phyloP scores from a whole-genome alignment of 2,888 invertebrate genomes.

The Eristalis intricaria region DNA sequence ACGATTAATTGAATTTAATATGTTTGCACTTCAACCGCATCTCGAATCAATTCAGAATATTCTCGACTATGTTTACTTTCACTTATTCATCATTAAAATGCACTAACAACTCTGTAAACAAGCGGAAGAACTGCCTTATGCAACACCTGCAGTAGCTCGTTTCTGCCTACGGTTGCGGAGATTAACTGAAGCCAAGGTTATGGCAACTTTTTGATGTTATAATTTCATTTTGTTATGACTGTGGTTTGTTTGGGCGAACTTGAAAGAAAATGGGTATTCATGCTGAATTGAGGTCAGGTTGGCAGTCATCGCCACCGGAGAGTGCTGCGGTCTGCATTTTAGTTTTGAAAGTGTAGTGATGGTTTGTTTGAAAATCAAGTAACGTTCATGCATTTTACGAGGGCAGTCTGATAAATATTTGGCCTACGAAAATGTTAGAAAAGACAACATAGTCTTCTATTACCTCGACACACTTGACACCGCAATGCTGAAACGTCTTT shows the following conservation, averaged over 20 bases:
- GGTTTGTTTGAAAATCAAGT: background rate
- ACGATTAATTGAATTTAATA: constrained; percentile 10
- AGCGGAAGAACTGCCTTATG: constrained; percentile 23
- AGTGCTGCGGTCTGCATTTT: background rate
- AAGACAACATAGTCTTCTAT: too few species aligned
- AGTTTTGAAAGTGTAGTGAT: background rate
- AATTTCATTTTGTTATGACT: background rate
- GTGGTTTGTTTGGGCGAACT: background rate
- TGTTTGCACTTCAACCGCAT: background rate
- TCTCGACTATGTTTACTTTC: background rate
- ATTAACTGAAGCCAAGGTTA: constrained; percentile 13
- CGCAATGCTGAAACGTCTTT: too few species aligned
- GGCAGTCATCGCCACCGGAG: background rate
- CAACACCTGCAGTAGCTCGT: background rate
- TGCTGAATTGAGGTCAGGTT: background rate
- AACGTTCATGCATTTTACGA: too few species aligned
- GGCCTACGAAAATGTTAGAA: too few species aligned
- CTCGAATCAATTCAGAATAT: background rate
- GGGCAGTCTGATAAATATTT: too few species aligned
- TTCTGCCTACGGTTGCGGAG: background rate
- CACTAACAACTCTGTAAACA: background rate
- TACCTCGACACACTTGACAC: too few species aligned
- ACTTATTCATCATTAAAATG: background rate
- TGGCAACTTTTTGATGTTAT: constrained; percentile 5
- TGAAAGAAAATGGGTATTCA: background rate